Evolutionary conservation across 1,140 invertebrate species (phyloP).

Genomic region (Kradibia gibbosae): DNA sequence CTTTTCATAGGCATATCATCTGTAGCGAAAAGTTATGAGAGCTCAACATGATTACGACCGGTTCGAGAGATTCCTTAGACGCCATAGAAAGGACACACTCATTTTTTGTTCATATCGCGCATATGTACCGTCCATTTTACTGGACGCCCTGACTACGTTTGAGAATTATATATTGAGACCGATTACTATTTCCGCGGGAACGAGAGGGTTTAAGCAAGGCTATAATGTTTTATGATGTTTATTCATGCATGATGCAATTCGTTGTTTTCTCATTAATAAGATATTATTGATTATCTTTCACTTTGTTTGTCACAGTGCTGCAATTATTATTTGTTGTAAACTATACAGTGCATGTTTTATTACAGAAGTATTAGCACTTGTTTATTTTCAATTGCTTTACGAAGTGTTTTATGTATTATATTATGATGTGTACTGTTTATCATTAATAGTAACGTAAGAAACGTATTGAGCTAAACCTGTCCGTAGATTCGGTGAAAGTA

Average conservation of each 20-base stretch:
- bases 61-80: conserved; percentile 65
- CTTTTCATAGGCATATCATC: conserved; percentile 55
- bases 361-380: no score
- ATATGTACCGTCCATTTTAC: background rate
- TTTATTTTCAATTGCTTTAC: no score
- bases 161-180: background rate
- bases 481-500: no score
- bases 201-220: background rate
- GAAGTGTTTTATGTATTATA: no score
- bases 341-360: background rate
- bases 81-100: conserved; percentile 45
- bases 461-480: no score
- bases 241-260: background rate
- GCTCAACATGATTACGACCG: conserved; percentile 61
- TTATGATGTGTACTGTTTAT: no score
- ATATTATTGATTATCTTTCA: background rate
- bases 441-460: no score
- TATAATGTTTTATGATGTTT: background rate
- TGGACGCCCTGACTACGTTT: background rate
- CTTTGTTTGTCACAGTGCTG: background rate
- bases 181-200: background rate
- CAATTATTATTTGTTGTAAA: background rate
- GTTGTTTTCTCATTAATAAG: background rate
- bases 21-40: conserved; percentile 30
- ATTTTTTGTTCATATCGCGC: conserved; percentile 54